Evolutionary conservation across 2,113 vertebrate species (phyloP).

Genomic region (Nematolebias whitei): DNA sequence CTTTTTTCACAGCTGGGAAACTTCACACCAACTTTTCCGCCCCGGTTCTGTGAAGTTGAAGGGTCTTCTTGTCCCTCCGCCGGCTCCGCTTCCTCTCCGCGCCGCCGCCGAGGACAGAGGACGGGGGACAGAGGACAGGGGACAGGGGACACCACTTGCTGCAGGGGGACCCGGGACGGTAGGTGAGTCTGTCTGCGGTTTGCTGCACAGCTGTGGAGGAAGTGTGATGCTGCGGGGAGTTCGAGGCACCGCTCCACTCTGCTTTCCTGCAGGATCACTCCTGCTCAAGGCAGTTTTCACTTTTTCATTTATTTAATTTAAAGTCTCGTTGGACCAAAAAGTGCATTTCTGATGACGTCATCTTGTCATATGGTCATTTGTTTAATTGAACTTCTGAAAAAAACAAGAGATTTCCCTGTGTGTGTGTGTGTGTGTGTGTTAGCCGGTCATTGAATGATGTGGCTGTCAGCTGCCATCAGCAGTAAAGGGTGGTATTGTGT

Average conservation of each 20-base stretch:
- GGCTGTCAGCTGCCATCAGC: slow-evolving; percentile 58
- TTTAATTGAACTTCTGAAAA: background rate
- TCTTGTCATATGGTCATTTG: background rate
- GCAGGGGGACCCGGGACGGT: slow-evolving; percentile 54
- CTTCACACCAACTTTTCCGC: slow-evolving; percentile 8
- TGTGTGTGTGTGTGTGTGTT: background rate
- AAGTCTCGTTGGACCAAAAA: background rate
- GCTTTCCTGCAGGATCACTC: background rate
- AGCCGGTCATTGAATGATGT: slow-evolving; percentile 52
- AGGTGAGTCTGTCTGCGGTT: slow-evolving; percentile 23
- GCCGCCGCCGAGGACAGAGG: slow-evolving; percentile 54
- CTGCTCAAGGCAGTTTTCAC: slow-evolving; percentile 3
- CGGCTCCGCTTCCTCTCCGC: slow-evolving; percentile 61
- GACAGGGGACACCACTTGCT: slow-evolving; percentile 51
- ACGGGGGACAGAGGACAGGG: slow-evolving; percentile 46
- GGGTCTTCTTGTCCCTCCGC: slow-evolving; percentile 58
- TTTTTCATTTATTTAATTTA: background rate
- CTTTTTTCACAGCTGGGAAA: background rate
- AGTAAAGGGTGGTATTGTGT: slow-evolving; percentile 31
- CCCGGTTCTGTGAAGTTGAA: slow-evolving; percentile 43
- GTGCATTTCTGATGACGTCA: background rate
- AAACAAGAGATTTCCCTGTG: background rate
- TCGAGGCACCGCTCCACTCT: background rate
- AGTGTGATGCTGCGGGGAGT: slow-evolving; percentile 54
- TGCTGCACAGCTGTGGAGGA: slow-evolving; percentile 13